These are phyloP conservation scores for Helostoma temminkii DNA, from an alignment of 2,797 vertebrate species.

Conservation along the genomic window DNA sequence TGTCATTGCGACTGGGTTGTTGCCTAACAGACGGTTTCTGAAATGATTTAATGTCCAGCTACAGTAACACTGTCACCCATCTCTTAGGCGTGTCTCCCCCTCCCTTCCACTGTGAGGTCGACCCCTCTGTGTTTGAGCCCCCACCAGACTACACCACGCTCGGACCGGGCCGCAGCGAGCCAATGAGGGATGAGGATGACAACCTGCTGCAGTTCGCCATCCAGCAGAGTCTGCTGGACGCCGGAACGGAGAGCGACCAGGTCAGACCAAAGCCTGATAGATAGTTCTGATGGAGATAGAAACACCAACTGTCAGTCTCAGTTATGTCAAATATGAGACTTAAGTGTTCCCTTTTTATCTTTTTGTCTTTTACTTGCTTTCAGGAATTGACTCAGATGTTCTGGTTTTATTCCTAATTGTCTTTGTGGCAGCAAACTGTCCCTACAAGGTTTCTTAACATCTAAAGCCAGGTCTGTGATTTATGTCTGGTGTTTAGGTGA, in stretches of 20 bases:
- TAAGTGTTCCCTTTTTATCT: not conserved
- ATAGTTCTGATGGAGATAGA: too few species aligned
- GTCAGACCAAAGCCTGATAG: conserved; percentile 65
- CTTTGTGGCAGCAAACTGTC: not conserved
- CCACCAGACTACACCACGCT: conserved; percentile 92
- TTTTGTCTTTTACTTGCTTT: too few species aligned
- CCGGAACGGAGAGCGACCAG: conserved; percentile 95
- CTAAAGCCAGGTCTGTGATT: not conserved
- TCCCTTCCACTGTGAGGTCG: conserved; percentile 90
- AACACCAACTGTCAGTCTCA: not conserved
- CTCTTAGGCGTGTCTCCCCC: conserved; percentile 76
- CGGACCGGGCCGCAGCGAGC: conserved; percentile 91
- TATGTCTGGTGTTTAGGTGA: conserved; percentile 84
- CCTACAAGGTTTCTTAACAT: not conserved
- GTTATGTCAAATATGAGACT: not conserved
- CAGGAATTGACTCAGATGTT: not conserved
- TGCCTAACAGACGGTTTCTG: not conserved
- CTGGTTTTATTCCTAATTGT: not conserved
- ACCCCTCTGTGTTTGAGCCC: conserved; percentile 92
- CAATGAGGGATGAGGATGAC: conserved; percentile 93
- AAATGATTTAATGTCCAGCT: not conserved
- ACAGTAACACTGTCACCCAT: conserved; percentile 2
- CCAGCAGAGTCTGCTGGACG: conserved; percentile 94
- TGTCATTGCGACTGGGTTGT: too few species aligned
- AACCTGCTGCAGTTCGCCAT: conserved; percentile 96